phyloP scores from a whole-genome alignment of 2,888 invertebrate species.

The Dexiosoma caninum region DNA sequence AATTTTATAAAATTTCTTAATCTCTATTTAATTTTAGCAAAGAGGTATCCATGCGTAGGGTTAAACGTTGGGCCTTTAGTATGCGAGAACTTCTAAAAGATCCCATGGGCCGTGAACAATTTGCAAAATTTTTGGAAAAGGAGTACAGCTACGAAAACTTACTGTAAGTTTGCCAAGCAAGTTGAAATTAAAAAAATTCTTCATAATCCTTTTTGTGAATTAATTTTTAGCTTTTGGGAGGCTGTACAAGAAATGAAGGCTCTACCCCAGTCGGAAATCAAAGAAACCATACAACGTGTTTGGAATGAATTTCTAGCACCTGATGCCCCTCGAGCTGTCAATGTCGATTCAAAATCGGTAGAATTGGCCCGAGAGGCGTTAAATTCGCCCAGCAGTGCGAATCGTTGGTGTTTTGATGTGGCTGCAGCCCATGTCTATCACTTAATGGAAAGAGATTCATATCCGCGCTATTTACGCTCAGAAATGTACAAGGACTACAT shows the following conservation, averaged over 20 bases:
- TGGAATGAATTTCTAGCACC: constrained; percentile 96
- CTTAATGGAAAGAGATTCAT: constrained; percentile 99
- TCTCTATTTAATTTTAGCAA: constrained; percentile 80
- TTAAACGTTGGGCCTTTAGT: constrained; percentile 98
- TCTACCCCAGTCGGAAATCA: constrained; percentile 90
- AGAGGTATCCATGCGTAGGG: constrained; percentile 94
- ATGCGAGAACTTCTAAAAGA: constrained; percentile 96
- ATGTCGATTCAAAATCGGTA: constrained; percentile 95
- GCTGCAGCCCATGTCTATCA: constrained; percentile 99
- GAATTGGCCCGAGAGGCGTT: constrained; percentile 90
- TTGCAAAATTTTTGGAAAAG: constrained; percentile 96
- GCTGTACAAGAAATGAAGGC: constrained; percentile 95
- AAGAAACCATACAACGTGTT: constrained; percentile 88
- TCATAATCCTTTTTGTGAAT: neutral
- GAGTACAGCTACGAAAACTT: constrained; percentile 99
- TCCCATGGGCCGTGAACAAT: constrained; percentile 96
- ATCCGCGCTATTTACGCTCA: constrained; percentile 97
- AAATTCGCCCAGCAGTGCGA: constrained; percentile 82
- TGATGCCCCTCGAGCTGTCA: constrained; percentile 97
- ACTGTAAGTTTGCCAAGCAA: constrained; percentile 82
- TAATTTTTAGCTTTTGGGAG: constrained; percentile 89
- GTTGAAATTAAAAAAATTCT: neutral
- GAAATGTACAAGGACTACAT: constrained; percentile 99
- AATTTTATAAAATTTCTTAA: neutral
- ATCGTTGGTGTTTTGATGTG: constrained; percentile 97